Base-by-base conservation (phyloP, 2,797 vertebrate genomes). In the Melanotaenia trifasciata region DNA sequence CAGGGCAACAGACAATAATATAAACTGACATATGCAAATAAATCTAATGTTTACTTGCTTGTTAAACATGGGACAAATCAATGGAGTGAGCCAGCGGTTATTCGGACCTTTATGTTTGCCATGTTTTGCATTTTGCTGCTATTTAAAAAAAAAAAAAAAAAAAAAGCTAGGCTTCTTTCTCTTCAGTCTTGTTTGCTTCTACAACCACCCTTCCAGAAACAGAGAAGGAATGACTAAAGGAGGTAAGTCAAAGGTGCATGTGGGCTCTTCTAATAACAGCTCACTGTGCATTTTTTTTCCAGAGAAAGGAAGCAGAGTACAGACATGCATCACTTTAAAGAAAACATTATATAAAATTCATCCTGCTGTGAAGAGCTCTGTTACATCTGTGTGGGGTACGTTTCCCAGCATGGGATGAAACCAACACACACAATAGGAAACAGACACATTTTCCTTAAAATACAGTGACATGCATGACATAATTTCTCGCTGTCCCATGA, bases 311-410 rank as follows among this genome's bases (percentile, higher is more conserved):
- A 81, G 51, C 51, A 36, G 43, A 65, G 40, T 20, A 61, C 56
- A 81, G 70, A 68, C 72, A 78, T 72, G 83, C 78, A 76, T 84
- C 53, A 36, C 78, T 74, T 85, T 81, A 84, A 83, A 79, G 70
- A 51, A 80, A 76, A 73, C 74, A 63, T 63, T 51, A 76, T 73
- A 70, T 70, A 78, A 85, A 80, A 73, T 54, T 54, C 47, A 26
- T 35, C 83, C 82, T 28, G 59, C 77, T 76, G 88, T 58, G 81
- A 79, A 50, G 72, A 67, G 60, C 50, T 70, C 18, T 67, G 58
- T 74, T 78, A 69, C 74, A 83, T 82, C 74, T 83, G 82, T 62
- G 58, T 62, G 74, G 53, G 5, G 6, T 68, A 36, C 1, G 7
- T 74, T 81, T 81, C 76, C 75, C 22, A 11, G 57, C 74, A 83